phyloP scores from a whole-genome alignment of 2,888 invertebrate species.

The Caenorhabditis zanzibari region DNA sequence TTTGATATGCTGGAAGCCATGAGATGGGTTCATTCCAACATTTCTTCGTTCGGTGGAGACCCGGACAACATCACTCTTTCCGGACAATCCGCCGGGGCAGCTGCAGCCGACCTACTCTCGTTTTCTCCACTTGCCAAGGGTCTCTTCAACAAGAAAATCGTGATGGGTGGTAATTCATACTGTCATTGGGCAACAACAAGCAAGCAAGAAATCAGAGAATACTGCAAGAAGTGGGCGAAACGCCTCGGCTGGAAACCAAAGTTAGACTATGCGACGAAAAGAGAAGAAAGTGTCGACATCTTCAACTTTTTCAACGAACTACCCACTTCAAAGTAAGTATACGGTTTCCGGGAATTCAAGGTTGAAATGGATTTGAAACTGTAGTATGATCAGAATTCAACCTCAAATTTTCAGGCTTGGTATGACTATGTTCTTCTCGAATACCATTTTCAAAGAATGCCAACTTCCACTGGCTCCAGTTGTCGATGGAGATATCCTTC shows the following conservation, averaged over 20 bases:
- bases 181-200: slow-evolving; percentile 78
- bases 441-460: slow-evolving; percentile 74
- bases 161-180: slow-evolving; percentile 80
- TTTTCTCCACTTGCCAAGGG: slow-evolving; percentile 78
- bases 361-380: slow-evolving; percentile 1
- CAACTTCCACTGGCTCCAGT: slow-evolving; percentile 79
- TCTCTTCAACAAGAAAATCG: slow-evolving; percentile 78
- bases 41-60: slow-evolving; percentile 78
- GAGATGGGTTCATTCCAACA: slow-evolving; percentile 77
- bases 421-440: slow-evolving; percentile 75
- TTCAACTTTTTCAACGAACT: slow-evolving; percentile 74
- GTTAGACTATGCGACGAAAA: slow-evolving; percentile 63
- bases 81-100: slow-evolving; percentile 81
- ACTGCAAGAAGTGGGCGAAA: slow-evolving; percentile 76
- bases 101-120: slow-evolving; percentile 77
- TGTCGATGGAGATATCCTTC: slow-evolving; percentile 81
- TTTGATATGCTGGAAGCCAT: slow-evolving; percentile 75
- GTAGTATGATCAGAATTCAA: slow-evolving; percentile 4
- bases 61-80: slow-evolving; percentile 76
- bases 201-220: slow-evolving; percentile 70
- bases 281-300: slow-evolving; percentile 76
- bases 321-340: slow-evolving; percentile 76
- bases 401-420: slow-evolving; percentile 67
- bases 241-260: slow-evolving; percentile 77
- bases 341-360: slow-evolving; percentile 24